Evolutionary conservation across 2,888 invertebrate species (phyloP), one percentile per base, ranked within the genome.

Genomic region (Drosophila tanythrix): DNA sequence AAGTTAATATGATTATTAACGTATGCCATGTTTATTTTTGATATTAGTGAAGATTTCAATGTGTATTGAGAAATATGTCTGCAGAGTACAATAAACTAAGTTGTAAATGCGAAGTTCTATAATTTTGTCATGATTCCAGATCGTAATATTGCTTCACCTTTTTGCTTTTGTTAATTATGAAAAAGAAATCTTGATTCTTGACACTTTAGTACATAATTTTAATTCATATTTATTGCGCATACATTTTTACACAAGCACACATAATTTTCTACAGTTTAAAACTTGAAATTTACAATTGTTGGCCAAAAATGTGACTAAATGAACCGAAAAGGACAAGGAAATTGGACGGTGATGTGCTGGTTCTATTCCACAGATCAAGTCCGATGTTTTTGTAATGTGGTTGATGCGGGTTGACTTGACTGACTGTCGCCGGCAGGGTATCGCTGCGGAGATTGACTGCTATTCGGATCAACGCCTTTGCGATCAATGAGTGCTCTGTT

Each of bases 221-320:
- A 13, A 55, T 15, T 38, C 36, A 29, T n/a, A 27, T 29, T 25
- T 35, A 25, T 43, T 43, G 33, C 27, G 38, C 27, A 35, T 35
- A 50, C 25, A 15, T 48, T 31, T 21, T 62, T 70, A 58, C 57
- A 74, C 43, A 71, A 74, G 74, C 82, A 66, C 59, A 58, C 59
- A 61, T 64, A 70, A 66, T 72, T 79, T 82, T 59, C 59, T 72
- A 70, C 38, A 81, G 73, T 64, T 79, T 87, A 86, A 70, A 84
- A 76, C 76, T 65, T 69, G 56, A 29, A 82, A 81, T 85, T 86
- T 88, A 81, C 82, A 76, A 70, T 66, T 67, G 55, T 82, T 64
- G 82, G 63, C 74, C 80, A 50, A 76, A 59, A 67, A 53, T 60
- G 52, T 65, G 29, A 40, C 50, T 35, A 27, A 40, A 40, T 21